These are phyloP conservation scores for Magallana angulata DNA, from an alignment of 1,140 invertebrate species.

Conservation along the genomic window DNA sequence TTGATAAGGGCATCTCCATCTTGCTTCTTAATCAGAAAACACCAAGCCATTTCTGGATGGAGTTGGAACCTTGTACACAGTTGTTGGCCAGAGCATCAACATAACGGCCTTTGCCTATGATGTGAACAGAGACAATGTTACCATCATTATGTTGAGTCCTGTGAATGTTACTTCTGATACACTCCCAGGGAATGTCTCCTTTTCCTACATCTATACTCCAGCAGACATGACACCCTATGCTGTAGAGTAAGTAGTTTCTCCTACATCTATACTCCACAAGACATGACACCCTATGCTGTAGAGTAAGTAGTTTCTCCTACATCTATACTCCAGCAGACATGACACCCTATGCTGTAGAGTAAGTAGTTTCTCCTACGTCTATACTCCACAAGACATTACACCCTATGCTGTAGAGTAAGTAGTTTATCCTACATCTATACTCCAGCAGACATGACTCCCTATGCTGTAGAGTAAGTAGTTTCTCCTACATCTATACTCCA, in stretches of 20 bases:
- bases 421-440: neutral
- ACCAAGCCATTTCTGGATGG: neutral
- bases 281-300: too few relatives aligned
- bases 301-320: too few relatives aligned
- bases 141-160: neutral
- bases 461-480: too few relatives aligned
- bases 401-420: slow-evolving; percentile 25
- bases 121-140: neutral
- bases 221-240: slow-evolving; percentile 5
- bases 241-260: neutral
- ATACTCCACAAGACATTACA: neutral
- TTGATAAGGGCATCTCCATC: too few relatives aligned
- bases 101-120: neutral
- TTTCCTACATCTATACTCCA: slow-evolving; percentile 18
- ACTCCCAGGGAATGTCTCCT: neutral
- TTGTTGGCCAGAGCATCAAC: slow-evolving; percentile 1
- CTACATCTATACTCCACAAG: too few relatives aligned
- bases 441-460: too few relatives aligned
- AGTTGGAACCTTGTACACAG: neutral
- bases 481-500: too few relatives aligned
- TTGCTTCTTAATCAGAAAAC: neutral
- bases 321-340: too few relatives aligned
- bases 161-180: neutral
- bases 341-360: too few relatives aligned
- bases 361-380: too few relatives aligned